Evolutionary conservation across 2,113 vertebrate species (phyloP).

Genomic region (Tinamus guttatus): DNA sequence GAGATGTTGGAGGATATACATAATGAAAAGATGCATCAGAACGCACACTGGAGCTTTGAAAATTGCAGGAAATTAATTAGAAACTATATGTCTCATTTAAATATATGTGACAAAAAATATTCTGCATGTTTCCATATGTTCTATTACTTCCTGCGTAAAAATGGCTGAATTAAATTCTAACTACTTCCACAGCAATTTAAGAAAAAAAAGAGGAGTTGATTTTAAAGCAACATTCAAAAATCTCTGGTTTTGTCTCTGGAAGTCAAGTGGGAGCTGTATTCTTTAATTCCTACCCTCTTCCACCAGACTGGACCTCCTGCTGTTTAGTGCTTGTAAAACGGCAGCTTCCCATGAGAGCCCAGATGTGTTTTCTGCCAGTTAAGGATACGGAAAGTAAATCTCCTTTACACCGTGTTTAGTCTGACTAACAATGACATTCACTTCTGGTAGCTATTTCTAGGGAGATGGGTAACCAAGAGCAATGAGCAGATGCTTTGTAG

Average conservation of each 20-base stretch:
- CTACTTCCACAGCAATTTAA: background rate
- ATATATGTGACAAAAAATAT: background rate
- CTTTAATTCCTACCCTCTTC: background rate
- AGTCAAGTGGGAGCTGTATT: background rate
- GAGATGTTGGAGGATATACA: background rate
- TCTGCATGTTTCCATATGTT: background rate
- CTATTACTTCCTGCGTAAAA: background rate
- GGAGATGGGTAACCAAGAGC: background rate
- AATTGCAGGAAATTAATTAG: background rate
- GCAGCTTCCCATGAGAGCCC: background rate
- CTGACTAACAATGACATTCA: background rate
- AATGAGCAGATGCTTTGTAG: background rate
- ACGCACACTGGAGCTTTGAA: background rate
- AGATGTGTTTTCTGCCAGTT: background rate
- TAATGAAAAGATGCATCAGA: background rate
- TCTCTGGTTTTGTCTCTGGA: background rate
- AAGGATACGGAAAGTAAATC: background rate
- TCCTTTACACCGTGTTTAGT: background rate
- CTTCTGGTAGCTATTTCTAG: background rate
- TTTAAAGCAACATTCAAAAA: background rate
- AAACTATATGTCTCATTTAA: background rate
- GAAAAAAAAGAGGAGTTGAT: fast-evolving
- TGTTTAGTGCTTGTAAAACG: background rate
- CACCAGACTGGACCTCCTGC: background rate
- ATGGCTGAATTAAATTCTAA: background rate